Evolutionary conservation across 2,888 invertebrate genomes (phyloP).

Genomic region (Cancer borealis): DNA sequence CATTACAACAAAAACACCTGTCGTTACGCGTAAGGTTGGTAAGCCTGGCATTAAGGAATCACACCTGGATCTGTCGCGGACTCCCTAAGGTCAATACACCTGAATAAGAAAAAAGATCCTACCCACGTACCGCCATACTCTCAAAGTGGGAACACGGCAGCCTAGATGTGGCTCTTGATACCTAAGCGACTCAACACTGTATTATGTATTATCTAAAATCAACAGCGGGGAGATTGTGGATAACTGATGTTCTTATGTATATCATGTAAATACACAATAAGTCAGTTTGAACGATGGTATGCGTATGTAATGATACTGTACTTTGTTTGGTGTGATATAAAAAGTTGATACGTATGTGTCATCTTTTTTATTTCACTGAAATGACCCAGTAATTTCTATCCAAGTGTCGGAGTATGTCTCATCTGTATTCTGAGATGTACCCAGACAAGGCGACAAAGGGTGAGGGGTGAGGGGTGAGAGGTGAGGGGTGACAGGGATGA

Average conservation of each 20-base stretch:
- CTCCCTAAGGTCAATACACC: background rate
- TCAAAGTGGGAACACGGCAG: background rate
- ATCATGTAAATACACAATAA: background rate
- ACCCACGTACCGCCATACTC: background rate
- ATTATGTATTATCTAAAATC: background rate
- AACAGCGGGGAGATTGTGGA: background rate
- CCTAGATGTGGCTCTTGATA: background rate
- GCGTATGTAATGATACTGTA: background rate
- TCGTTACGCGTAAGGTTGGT: background rate
- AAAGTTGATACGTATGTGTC: no score
- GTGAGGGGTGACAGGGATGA: background rate
- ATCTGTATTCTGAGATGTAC: background rate
- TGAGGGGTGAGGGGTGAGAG: background rate
- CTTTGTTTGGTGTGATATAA: no score
- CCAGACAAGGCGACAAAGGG: background rate
- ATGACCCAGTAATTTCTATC: no score
- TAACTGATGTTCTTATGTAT: background rate
- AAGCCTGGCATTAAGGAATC: no score
- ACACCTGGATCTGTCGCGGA: no score
- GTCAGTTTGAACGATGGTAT: no score
- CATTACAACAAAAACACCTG: background rate
- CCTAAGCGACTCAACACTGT: background rate
- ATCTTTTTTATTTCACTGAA: no score
- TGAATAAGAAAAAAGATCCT: constrained; percentile 4
- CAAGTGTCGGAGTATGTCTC: no score